A percentile compares a stretch with the other conserved stretches of the same genome.
phyloP scores from a whole-genome alignment of 2,797 vertebrate species.

The Orientallactaga sibirica region DNA sequence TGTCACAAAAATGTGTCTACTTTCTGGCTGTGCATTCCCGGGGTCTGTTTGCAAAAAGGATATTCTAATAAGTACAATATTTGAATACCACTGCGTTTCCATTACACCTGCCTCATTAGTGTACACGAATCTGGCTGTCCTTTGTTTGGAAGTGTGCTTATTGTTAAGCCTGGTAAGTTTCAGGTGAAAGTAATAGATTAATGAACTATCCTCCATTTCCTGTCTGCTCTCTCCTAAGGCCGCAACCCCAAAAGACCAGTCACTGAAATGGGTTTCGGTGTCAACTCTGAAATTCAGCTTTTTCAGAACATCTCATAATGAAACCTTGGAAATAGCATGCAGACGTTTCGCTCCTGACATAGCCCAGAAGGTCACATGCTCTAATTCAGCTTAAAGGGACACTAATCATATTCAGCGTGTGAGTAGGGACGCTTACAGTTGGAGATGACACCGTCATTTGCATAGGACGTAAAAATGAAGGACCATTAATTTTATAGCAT shows the following conservation, averaged over 20 bases:
- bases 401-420: constrained; percentile 83
- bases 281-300: constrained; percentile 75
- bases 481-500: constrained; percentile 88
- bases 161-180: constrained; percentile 74
- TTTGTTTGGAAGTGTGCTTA: constrained; percentile 73
- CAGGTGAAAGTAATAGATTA: constrained; percentile 75
- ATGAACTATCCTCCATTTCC: constrained; percentile 70
- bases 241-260: constrained; percentile 70
- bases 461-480: constrained; percentile 86
- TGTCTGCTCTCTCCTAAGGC: constrained; percentile 59
- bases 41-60: constrained; percentile 58
- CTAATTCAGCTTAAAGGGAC: constrained; percentile 82
- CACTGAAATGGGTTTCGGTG: constrained; percentile 63
- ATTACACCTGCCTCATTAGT: constrained; percentile 56
- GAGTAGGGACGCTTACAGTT: constrained; percentile 77
- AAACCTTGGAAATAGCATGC: constrained; percentile 73
- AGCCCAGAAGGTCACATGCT: constrained; percentile 75
- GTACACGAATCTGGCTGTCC: constrained; percentile 47
- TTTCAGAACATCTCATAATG: constrained; percentile 74
- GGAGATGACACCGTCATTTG: constrained; percentile 86
- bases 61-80: constrained; percentile 69
- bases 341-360: constrained; percentile 69
- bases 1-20: constrained; percentile 11
- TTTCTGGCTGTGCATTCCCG: constrained; percentile 32
- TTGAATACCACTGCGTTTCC: constrained; percentile 60